phyloP scores from a whole-genome alignment of 2,888 invertebrate species.

The Clistopyga incitator region DNA sequence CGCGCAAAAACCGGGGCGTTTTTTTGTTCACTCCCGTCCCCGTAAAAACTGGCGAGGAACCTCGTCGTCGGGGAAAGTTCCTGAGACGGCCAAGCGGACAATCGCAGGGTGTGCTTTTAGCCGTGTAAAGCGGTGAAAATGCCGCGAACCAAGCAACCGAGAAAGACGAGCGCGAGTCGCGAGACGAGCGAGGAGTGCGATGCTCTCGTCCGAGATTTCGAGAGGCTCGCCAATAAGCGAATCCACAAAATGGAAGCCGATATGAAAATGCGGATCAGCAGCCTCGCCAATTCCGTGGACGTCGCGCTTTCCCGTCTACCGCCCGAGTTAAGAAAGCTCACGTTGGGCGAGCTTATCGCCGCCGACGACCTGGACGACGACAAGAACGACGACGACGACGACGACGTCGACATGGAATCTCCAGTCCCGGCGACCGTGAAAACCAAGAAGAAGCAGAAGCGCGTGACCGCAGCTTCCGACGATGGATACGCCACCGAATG shows the following conservation, averaged over 20 bases:
- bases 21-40: too few relatives aligned
- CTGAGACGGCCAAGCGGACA: background rate
- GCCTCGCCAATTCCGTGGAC: slow-evolving; percentile 70
- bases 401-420: slow-evolving; percentile 56
- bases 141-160: slow-evolving; percentile 78
- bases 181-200: slow-evolving; percentile 70
- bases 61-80: background rate
- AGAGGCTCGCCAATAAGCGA: slow-evolving; percentile 70
- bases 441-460: slow-evolving; percentile 68
- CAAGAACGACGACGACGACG: slow-evolving; percentile 33
- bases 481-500: slow-evolving; percentile 80
- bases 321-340: slow-evolving; percentile 73
- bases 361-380: slow-evolving; percentile 36
- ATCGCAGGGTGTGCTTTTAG: background rate
- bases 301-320: slow-evolving; percentile 72
- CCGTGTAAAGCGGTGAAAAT: slow-evolving; percentile 63
- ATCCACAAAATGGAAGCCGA: slow-evolving; percentile 74
- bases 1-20: background rate
- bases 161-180: slow-evolving; percentile 67
- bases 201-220: slow-evolving; percentile 74
- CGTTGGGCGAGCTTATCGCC: slow-evolving; percentile 71
- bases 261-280: slow-evolving; percentile 66
- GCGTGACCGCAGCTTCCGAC: slow-evolving; percentile 76
- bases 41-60: background rate
- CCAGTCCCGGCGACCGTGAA: slow-evolving; percentile 7